Evolutionary conservation across 2,888 invertebrate genomes (phyloP).

Genomic region (Protonemura montana): DNA sequence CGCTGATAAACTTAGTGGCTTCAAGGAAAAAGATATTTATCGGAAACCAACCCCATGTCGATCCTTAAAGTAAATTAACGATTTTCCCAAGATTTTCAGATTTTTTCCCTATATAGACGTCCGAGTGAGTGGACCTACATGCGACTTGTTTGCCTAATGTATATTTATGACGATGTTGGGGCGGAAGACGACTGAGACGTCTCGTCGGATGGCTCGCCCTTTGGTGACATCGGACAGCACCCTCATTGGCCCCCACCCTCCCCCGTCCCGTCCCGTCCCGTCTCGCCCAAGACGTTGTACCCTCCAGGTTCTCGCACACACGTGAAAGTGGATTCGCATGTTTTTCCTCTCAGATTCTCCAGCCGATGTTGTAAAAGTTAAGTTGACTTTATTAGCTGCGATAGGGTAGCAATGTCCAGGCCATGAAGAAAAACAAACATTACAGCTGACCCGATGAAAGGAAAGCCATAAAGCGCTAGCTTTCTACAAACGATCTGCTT

Average conservation of each 20-base stretch:
- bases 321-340: slow-evolving; percentile 29
- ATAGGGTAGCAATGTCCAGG: not conserved
- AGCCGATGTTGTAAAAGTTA: slow-evolving; percentile 25
- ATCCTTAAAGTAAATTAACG: not conserved
- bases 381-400: slow-evolving; percentile 30
- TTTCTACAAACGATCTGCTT: not conserved
- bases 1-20: not conserved
- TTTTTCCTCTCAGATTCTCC: not conserved
- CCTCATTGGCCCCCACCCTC: slow-evolving; percentile 9
- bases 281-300: not conserved
- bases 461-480: slow-evolving; percentile 3
- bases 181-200: not conserved
- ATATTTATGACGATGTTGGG: slow-evolving; percentile 24
- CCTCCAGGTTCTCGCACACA: not conserved
- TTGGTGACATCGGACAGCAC: slow-evolving; percentile 20
- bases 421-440: slow-evolving; percentile 28
- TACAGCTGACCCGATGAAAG: slow-evolving; percentile 22
- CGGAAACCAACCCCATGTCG: not conserved
- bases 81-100: not conserved
- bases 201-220: slow-evolving; percentile 8
- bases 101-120: not conserved
- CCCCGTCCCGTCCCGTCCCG: not conserved
- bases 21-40: not conserved
- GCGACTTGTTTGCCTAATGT: slow-evolving; percentile 23
- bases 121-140: not conserved